Evolutionary conservation across 2,797 vertebrate genomes (phyloP).

Genomic region (Peromyscus melanophrys): DNA sequence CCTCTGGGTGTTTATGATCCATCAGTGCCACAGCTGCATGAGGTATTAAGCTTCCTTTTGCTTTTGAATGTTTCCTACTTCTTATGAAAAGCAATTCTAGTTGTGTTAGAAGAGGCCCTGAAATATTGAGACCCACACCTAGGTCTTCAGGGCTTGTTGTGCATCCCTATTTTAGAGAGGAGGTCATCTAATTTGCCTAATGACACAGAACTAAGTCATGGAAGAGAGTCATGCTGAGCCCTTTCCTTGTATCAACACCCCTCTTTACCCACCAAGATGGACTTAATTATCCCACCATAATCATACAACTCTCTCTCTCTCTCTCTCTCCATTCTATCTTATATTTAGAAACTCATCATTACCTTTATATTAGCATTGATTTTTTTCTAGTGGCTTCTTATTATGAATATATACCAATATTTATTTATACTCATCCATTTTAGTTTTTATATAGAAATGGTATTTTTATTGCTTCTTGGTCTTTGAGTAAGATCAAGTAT

Average conservation of each 20-base stretch:
- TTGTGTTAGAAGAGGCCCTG: not conserved
- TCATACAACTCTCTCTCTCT: not conserved
- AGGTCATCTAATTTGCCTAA: not conserved
- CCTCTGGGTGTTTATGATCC: not conserved
- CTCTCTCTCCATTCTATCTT: not conserved
- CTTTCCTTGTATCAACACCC: not conserved
- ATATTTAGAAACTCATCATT: not conserved
- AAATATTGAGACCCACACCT: conserved; percentile 20
- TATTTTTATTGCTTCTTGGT: not conserved
- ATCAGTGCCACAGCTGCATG: not conserved
- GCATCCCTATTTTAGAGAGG: not conserved
- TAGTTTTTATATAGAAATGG: conserved; percentile 24
- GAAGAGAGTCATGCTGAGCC: not conserved
- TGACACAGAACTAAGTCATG: not conserved
- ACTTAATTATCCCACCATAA: not conserved
- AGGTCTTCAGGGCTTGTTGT: not conserved
- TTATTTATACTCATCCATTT: not conserved
- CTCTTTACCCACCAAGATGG: not conserved
- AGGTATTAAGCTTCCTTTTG: not conserved
- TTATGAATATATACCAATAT: conserved; percentile 46
- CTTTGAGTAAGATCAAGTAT: not conserved
- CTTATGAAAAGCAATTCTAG: not conserved
- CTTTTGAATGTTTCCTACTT: not conserved
- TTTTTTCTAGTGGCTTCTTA: not conserved
- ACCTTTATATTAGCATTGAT: not conserved